Conservation (phyloP, 2,113 vertebrate species). For the Notothenia coriiceps region DNA sequence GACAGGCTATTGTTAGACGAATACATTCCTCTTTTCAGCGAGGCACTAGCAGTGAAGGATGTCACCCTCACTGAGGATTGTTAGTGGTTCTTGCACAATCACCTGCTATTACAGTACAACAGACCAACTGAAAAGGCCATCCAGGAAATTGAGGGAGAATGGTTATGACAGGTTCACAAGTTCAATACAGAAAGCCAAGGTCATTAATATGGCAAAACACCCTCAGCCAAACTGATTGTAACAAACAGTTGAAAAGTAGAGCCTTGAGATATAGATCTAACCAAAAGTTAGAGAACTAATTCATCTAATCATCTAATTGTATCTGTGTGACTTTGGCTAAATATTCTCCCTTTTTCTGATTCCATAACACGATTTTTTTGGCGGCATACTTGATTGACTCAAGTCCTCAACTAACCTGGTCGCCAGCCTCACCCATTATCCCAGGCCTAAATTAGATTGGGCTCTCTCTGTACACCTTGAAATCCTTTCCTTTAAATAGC, state of each 20-base stretch:
- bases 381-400: constrained; percentile 17
- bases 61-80: constrained; percentile 49
- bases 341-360: not conserved
- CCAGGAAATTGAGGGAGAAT: constrained; percentile 58
- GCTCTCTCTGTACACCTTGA: not conserved
- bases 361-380: not conserved
- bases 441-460: constrained; percentile 37
- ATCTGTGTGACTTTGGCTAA: not conserved
- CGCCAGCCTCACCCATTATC: not conserved
- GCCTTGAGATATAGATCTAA: constrained; percentile 10
- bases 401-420: not conserved
- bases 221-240: constrained; percentile 15
- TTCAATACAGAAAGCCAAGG: constrained; percentile 55
- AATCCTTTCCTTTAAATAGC: constrained; percentile 56
- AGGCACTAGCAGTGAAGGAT: constrained; percentile 59
- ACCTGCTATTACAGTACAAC: constrained; percentile 68
- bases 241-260: constrained; percentile 24
- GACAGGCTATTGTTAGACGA: constrained; percentile 70
- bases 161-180: constrained; percentile 62
- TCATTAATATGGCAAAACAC: constrained; percentile 38
- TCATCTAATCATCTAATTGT: not conserved
- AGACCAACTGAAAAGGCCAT: constrained; percentile 48
- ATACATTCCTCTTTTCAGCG: constrained; percentile 45
- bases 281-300: not conserved
- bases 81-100: constrained; percentile 61